Conservation (phyloP, 1,140 invertebrate genomes). For the Hermetia illucens region DNA sequence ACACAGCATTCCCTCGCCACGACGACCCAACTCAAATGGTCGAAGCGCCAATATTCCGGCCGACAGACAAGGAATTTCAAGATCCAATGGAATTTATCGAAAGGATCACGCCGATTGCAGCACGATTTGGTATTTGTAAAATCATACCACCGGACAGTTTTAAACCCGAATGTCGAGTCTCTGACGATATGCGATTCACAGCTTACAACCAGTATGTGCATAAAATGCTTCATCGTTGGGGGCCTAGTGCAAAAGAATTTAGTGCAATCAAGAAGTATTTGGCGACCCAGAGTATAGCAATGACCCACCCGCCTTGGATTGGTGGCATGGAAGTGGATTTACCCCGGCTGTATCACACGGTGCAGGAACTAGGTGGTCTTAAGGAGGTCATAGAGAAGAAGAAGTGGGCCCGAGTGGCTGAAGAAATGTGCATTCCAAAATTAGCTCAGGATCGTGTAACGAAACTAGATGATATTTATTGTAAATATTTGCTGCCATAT, state of each 20-base stretch:
- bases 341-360: constrained; percentile 69
- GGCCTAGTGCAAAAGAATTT: constrained; percentile 73
- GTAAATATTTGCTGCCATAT: constrained; percentile 85
- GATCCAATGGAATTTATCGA: constrained; percentile 85
- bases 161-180: constrained; percentile 76
- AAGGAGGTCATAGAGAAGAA: constrained; percentile 84
- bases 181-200: constrained; percentile 74
- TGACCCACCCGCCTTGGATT: constrained; percentile 64
- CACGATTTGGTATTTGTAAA: constrained; percentile 75
- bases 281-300: constrained; percentile 57
- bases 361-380: constrained; percentile 73
- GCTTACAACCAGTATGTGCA: constrained; percentile 86
- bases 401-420: constrained; percentile 78
- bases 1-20: constrained; percentile 37
- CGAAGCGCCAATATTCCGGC: constrained; percentile 71
- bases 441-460: constrained; percentile 67
- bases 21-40: constrained; percentile 44
- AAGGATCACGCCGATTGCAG: constrained; percentile 61
- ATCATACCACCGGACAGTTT: constrained; percentile 79
- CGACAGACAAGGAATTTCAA: constrained; percentile 71
- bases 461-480: constrained; percentile 83
- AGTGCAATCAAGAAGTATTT: constrained; percentile 76
- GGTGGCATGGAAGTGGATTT: constrained; percentile 84
- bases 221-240: constrained; percentile 80
- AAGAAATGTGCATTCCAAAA: constrained; percentile 75